Evolutionary conservation across 2,797 vertebrate species (phyloP).

Genomic region (Onychomys leucogaster): DNA sequence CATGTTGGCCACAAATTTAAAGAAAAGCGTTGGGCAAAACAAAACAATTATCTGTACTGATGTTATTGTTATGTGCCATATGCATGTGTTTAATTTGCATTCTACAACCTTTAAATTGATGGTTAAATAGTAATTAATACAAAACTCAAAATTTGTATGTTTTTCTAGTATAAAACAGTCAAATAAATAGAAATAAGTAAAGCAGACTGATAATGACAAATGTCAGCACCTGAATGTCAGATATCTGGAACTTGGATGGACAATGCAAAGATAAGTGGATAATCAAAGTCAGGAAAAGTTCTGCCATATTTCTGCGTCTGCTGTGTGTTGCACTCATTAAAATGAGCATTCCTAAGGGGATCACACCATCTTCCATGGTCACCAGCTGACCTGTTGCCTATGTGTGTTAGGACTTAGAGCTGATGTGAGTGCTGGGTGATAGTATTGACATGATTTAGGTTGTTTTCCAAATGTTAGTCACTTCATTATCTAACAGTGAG

Average conservation of each 20-base stretch:
- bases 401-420: background rate
- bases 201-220: background rate
- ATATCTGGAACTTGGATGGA: background rate
- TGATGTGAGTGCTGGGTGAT: background rate
- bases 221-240: background rate
- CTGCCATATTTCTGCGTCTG: rapidly evolving
- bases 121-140: background rate
- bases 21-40: background rate
- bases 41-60: background rate
- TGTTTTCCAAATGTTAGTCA: no score
- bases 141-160: no score
- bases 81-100: background rate
- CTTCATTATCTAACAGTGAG: background rate
- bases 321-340: background rate
- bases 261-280: background rate
- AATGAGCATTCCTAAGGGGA: background rate
- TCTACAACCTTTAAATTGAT: background rate
- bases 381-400: background rate
- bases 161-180: background rate
- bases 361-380: background rate
- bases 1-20: no score
- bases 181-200: no score
- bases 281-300: rapidly evolving
- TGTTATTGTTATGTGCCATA: background rate
- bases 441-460: background rate